phyloP scores from a whole-genome alignment of 2,888 invertebrate species.

The Epinotia ramella region DNA sequence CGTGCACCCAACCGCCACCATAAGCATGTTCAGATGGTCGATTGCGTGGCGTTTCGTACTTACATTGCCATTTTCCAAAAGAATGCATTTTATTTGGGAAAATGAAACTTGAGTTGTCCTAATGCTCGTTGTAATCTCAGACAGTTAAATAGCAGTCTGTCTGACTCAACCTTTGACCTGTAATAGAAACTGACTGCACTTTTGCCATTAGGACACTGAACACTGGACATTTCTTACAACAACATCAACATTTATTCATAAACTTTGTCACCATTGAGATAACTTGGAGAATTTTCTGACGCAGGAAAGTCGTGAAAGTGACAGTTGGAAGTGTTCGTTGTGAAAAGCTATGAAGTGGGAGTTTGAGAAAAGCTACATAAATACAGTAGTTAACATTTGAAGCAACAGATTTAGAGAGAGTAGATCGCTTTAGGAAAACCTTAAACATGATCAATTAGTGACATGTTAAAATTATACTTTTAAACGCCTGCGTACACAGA shows the following conservation, averaged over 20 bases:
- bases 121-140: not conserved
- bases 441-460: not conserved
- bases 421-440: not conserved
- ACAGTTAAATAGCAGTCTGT: not conserved
- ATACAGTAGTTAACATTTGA: not conserved
- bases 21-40: too few relatives aligned
- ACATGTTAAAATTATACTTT: too few relatives aligned
- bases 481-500: too few relatives aligned
- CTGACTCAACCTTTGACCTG: not conserved
- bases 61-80: too few relatives aligned
- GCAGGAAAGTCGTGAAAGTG: constrained; percentile 33
- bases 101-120: too few relatives aligned
- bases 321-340: constrained; percentile 21
- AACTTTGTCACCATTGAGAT: constrained; percentile 32
- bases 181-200: constrained; percentile 33
- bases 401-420: constrained; percentile 2
- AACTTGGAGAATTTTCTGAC: constrained; percentile 28
- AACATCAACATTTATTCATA: constrained; percentile 52
- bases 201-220: constrained; percentile 49
- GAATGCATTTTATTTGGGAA: too few relatives aligned
- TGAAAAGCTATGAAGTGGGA: constrained; percentile 18
- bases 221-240: constrained; percentile 62
- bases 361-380: constrained; percentile 15
- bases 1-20: too few relatives aligned
- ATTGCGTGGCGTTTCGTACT: too few relatives aligned